phyloP scores from a whole-genome alignment of 2,797 vertebrate species.

The Notolabrus celidotus region DNA sequence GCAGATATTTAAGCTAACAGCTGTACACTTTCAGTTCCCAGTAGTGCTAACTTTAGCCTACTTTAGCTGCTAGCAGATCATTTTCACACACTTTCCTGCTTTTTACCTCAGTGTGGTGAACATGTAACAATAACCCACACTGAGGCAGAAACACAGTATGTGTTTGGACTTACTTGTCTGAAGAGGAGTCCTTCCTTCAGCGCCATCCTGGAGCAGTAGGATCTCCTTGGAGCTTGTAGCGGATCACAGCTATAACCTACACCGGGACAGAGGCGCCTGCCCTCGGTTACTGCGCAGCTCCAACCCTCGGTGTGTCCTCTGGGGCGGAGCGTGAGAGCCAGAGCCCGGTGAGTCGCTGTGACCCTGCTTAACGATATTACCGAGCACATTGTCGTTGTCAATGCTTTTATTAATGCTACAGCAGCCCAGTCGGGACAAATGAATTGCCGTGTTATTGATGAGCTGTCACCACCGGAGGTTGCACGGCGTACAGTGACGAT shows the following conservation, averaged over 20 bases:
- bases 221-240: conserved; percentile 23
- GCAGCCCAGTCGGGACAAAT: no score
- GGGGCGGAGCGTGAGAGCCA: conserved; percentile 49
- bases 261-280: conserved; percentile 14
- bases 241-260: background rate
- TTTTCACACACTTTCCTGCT: background rate
- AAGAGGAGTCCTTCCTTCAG: conserved; percentile 69
- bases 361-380: conserved; percentile 26
- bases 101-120: fast-evolving
- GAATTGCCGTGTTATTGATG: no score
- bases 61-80: background rate
- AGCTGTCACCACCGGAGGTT: no score
- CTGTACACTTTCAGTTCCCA: conserved; percentile 4
- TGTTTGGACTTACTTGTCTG: conserved; percentile 72
- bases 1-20: conserved; percentile 13
- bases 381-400: conserved; percentile 59
- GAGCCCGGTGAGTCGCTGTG: conserved; percentile 13
- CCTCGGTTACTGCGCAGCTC: conserved; percentile 34
- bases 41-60: background rate
- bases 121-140: fast-evolving
- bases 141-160: background rate
- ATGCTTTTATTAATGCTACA: fast-evolving
- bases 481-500: background rate
- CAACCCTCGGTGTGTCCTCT: conserved; percentile 34
- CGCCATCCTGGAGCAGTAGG: conserved; percentile 64